Conservation (phyloP, 2,113 vertebrate species). For the Gymnorhina tibicen region DNA sequence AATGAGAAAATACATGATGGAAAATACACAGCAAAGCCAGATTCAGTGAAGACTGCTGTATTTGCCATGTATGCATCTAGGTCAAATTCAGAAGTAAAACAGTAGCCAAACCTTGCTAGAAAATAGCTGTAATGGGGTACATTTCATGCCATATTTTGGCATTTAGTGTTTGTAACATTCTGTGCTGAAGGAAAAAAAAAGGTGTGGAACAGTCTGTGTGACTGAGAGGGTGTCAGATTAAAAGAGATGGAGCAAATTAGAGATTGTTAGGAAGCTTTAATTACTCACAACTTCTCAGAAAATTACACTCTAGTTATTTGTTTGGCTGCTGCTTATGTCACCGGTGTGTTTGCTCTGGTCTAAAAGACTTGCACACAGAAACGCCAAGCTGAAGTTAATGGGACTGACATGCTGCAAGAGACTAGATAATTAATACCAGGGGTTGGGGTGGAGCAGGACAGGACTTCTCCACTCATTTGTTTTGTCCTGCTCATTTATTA, state of each 20-base stretch:
- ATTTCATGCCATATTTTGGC: neutral
- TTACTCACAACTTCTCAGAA: neutral
- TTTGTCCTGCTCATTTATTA: conserved; percentile 17
- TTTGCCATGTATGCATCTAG: neutral
- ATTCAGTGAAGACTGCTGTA: neutral
- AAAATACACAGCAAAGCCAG: neutral
- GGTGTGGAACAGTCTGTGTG: neutral
- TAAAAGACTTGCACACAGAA: neutral
- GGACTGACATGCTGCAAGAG: neutral
- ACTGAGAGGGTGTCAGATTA: neutral
- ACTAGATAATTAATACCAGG: conserved; percentile 1
- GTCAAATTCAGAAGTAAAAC: neutral
- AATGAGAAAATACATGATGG: neutral
- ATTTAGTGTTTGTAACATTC: neutral
- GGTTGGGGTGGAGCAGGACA: neutral
- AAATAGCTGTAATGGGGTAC: neutral
- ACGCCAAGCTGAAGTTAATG: neutral
- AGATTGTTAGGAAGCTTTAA: neutral
- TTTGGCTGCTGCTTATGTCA: neutral
- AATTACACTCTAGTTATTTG: neutral
- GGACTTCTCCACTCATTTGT: neutral
- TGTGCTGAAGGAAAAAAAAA: neutral
- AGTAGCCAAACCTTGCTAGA: neutral
- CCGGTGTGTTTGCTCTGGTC: neutral
- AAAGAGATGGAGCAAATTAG: neutral